A percentile compares a stretch with the other conserved stretches of the same genome.
Evolutionary conservation across 2,888 invertebrate genomes (phyloP).

Genomic region (Plebejus anna): DNA sequence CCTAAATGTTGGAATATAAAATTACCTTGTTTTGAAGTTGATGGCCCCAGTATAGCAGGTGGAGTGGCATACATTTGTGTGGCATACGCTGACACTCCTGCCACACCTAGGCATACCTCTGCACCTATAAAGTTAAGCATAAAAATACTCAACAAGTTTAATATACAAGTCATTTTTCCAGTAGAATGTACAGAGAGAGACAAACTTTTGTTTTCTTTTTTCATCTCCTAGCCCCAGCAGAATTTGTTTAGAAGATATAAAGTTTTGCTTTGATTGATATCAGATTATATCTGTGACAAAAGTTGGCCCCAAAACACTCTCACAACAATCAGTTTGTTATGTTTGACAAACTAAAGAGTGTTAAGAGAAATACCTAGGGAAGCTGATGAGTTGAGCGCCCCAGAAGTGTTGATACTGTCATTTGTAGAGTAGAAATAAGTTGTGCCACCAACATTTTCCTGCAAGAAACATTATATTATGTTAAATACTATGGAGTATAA

Average conservation of each 20-base stretch:
- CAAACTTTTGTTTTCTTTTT: no score
- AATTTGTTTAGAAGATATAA: neutral
- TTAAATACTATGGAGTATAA: neutral
- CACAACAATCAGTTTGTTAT: neutral
- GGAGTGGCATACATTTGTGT: slow-evolving; percentile 83
- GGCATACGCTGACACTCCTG: slow-evolving; percentile 59
- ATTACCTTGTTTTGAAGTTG: slow-evolving; percentile 69
- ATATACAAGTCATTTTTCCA: neutral
- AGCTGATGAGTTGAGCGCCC: slow-evolving; percentile 57
- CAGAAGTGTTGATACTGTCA: slow-evolving; percentile 70
- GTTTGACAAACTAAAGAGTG: slow-evolving; percentile 25
- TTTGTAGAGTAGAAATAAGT: slow-evolving; percentile 93
- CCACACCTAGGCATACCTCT: slow-evolving; percentile 48
- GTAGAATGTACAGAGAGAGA: no score
- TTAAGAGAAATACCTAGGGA: slow-evolving; percentile 53
- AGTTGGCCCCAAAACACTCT: neutral
- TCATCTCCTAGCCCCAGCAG: no score
- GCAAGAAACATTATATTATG: slow-evolving; percentile 45
- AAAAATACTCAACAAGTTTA: neutral
- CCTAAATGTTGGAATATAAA: neutral
- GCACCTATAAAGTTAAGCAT: slow-evolving; percentile 35
- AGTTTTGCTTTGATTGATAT: neutral
- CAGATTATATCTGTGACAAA: neutral
- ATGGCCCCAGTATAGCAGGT: slow-evolving; percentile 79
- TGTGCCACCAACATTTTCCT: slow-evolving; percentile 96